Base-by-base conservation (phyloP, 2,797 vertebrate genomes). In the Eospalax fontanierii region DNA sequence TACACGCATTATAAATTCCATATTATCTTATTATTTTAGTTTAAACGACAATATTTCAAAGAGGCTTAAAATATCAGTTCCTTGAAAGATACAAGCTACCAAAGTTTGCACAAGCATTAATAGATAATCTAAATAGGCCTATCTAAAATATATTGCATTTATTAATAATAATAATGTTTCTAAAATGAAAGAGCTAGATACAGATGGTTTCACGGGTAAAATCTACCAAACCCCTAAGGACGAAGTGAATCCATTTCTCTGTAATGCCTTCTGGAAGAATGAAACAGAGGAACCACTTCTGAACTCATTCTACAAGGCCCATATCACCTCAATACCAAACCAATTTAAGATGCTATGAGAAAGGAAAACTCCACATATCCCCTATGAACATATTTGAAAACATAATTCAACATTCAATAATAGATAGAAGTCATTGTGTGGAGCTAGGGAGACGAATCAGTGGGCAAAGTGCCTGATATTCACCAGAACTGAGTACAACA, bases 91-190 rank as follows among this genome's bases (percentile, higher is more conserved):
- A 61, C 24, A 89, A 96, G 50, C 40, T 80, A 38, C 19, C 22
- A 78, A 40, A 68, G 35, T 35, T 73, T 66, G 81, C 50, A 19
- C 16, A 57, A 71, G 65, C 78, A 63, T 12, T 57, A 81, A 76
- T 14, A 87, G 24, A 81, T 75, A 4, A 86, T 68, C 54, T 63
- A 82, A 82, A 82, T 70, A 68, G 35, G 66, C 1, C 3, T 83
- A 16, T 89, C 57, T 73, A 89, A 88, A 88, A 89, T 54, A 90
- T 59, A n/a, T 65, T 75, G 33, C 50, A 74, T 73, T 74, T 35
- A 61, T 74, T 89, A 5, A 26, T 54, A 87, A 26, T 54, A 87
- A 87, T n/a, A 87, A 54, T 0, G 19, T 38, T 65, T 33, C 38
- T 61, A 38, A 89, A 79, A 59, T 78, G 65, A 79, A 93, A 80